Percentiles rank a stretch among this genome's conserved stretches.
These are phyloP conservation scores for Nineta flava DNA, from an alignment of 2,888 invertebrate species.

Conservation along the genomic window DNA sequence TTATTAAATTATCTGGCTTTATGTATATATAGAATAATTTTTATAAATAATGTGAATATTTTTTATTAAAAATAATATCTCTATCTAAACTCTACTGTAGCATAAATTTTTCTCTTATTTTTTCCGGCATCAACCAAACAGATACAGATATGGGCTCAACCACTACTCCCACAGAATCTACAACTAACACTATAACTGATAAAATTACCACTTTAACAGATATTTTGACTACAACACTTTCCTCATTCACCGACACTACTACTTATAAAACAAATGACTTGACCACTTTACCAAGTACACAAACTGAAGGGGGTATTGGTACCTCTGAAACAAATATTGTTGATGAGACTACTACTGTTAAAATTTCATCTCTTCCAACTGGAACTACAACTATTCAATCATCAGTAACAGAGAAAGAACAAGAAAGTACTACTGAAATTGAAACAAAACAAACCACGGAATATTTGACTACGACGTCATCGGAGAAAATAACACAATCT, in stretches of 20 bases:
- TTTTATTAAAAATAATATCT: not conserved
- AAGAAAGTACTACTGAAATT: not conserved
- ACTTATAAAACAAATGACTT: conserved; percentile 4
- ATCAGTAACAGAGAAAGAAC: not conserved
- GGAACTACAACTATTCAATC: conserved; percentile 4
- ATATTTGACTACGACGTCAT: not conserved
- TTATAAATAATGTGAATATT: too few species aligned
- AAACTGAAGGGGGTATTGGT: not conserved
- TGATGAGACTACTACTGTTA: conserved; percentile 6
- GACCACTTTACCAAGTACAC: conserved; percentile 5
- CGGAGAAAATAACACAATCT: too few species aligned
- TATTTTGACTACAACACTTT: not conserved
- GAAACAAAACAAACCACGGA: not conserved
- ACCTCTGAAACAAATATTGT: too few species aligned
- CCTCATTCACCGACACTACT: not conserved
- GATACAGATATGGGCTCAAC: conserved; percentile 7
- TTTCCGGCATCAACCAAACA: conserved; percentile 4
- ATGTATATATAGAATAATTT: too few species aligned
- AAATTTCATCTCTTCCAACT: conserved; percentile 7
- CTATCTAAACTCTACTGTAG: conserved; percentile 1
- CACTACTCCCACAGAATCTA: conserved; percentile 4
- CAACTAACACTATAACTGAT: conserved; percentile 10
- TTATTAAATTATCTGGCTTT: too few species aligned
- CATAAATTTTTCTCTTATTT: conserved; percentile 3
- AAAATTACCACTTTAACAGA: conserved; percentile 7